phyloP scores from a whole-genome alignment of 2,113 vertebrate species.

The Sardina pilchardus region DNA sequence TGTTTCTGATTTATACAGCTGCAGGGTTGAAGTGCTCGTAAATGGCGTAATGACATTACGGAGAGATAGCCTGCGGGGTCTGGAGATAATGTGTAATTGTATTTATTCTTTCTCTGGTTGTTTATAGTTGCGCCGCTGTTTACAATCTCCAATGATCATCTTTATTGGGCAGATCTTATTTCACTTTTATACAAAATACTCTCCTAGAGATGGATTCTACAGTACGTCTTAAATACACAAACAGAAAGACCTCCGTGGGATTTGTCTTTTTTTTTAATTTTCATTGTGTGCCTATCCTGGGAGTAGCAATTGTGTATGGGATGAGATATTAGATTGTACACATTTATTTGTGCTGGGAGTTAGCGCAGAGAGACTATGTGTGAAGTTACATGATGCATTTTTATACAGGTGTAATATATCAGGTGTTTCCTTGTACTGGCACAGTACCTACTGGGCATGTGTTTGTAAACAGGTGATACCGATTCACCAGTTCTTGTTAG shows the following conservation, averaged over 20 bases:
- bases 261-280: background rate
- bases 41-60: background rate
- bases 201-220: background rate
- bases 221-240: background rate
- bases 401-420: too few relatives aligned
- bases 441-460: background rate
- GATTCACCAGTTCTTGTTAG: too few relatives aligned
- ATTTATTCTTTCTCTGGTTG: slow-evolving; percentile 1
- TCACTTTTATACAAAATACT: background rate
- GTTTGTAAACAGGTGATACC: background rate
- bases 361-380: background rate
- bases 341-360: background rate
- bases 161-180: background rate
- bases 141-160: background rate
- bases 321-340: background rate
- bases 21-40: background rate
- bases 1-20: background rate
- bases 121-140: background rate
- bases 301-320: background rate
- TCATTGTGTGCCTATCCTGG: background rate
- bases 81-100: background rate
- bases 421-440: background rate
- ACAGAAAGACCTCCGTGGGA: background rate
- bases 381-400: background rate
- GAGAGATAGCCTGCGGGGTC: background rate